Percentiles rank a stretch among this genome's conserved stretches.
These are phyloP conservation scores for Pelusios castaneus DNA, from an alignment of 2,113 vertebrate genomes.

Conservation along the genomic window DNA sequence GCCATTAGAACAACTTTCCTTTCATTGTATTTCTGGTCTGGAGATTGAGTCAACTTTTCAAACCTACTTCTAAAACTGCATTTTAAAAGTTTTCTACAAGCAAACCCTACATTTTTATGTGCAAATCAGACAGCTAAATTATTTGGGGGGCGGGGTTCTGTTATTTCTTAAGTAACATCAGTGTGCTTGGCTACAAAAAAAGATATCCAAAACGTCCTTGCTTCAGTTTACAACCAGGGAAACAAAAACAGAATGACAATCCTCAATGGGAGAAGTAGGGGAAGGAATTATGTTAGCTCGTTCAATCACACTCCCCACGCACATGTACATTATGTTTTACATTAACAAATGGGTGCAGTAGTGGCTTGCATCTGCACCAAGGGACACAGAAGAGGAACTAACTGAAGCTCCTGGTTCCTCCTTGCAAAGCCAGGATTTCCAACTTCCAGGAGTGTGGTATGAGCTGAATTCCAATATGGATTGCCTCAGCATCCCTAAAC, in stretches of 20 bases:
- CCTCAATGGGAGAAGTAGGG: not conserved
- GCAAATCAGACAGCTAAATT: not conserved
- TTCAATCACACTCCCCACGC: not conserved
- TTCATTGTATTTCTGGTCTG: not conserved
- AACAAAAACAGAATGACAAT: not conserved
- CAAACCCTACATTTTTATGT: not conserved
- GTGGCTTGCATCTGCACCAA: not conserved
- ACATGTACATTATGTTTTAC: not conserved
- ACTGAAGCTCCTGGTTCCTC: not conserved
- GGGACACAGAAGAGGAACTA: not conserved
- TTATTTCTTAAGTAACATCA: not conserved
- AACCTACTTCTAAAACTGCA: not conserved
- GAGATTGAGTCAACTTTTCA: not conserved
- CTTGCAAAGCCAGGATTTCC: not conserved
- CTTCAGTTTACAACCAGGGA: not conserved
- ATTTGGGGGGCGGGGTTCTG: not conserved
- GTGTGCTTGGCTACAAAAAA: not conserved
- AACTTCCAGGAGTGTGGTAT: not conserved
- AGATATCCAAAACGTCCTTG: not conserved
- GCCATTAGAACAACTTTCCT: not conserved
- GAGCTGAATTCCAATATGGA: not conserved
- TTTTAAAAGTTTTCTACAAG: not conserved
- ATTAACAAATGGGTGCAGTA: rapidly evolving
- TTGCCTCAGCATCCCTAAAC: not conserved
- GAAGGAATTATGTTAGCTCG: not conserved